Conservation (phyloP, 1,140 invertebrate species). For the Aphis craccivora region DNA sequence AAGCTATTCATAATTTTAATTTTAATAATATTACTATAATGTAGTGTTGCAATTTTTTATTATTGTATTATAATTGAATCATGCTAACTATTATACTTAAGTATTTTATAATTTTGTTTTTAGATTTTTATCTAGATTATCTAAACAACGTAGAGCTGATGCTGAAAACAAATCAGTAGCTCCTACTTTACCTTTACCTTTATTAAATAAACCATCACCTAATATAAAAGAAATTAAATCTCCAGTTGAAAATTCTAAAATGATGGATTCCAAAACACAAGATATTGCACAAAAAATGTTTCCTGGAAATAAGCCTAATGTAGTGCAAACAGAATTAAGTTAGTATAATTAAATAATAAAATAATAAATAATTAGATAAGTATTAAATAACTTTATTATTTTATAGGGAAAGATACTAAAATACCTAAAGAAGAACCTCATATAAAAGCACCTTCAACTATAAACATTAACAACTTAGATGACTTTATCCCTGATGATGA, state of each 20-base stretch:
- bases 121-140: conserved; percentile 77
- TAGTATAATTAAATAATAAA: not conserved
- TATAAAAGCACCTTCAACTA: not conserved
- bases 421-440: not conserved
- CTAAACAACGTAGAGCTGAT: conserved; percentile 74
- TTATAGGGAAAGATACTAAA: not conserved
- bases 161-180: conserved; percentile 67
- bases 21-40: not conserved
- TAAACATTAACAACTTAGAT: conserved; percentile 72
- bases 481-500: conserved; percentile 87
- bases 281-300: conserved; percentile 53
- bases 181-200: conserved; percentile 45
- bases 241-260: conserved; percentile 5
- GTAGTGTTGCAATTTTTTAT: not conserved
- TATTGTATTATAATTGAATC: too few species aligned
- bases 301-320: conserved; percentile 36
- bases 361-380: not conserved
- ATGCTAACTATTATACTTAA: not conserved
- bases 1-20: conserved; percentile 60
- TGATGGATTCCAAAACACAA: conserved; percentile 28
- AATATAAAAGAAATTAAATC: conserved; percentile 12
- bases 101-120: conserved; percentile 50
- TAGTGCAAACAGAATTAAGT: conserved; percentile 29
- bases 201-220: conserved; percentile 52
- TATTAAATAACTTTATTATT: not conserved